Evolutionary conservation across 2,888 invertebrate species (phyloP), one percentile per base, ranked within the genome.

Genomic region (Plebejus melissa): DNA sequence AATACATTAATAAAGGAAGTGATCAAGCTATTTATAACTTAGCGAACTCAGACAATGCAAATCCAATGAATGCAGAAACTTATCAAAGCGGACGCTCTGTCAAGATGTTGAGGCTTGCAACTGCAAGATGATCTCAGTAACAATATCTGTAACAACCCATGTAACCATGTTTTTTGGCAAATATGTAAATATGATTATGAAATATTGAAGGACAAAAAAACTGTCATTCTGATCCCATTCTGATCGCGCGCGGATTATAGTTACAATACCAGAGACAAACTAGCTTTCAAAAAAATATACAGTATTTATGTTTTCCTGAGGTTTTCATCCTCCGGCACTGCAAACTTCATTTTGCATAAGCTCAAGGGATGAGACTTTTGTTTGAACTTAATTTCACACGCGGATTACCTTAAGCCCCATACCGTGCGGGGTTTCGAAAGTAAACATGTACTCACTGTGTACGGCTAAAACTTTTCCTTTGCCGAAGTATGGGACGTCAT

Each of bases 1-100:
- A 81, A 70, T 81, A 80, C 74, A 78, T 81, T 2, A 80, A 79
- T 36, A 80, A 82, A 79, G 80, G 81, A 2, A 78, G 77, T n/a
- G 81, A 80, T 28, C 76, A 77, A 76, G 81, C 80, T 57, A 78
- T 79, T 70, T 80, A 77, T 72, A 77, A 80, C 22, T 65, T 75
- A 46, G 71, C 70, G 76, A 78, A 76, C 54, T 22, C 76, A 54
- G 78, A 76, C n/a, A 1, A 16, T 28, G 54, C 75, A 5, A 78
- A 79, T 75, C 78, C 78, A 58, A 69, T 78, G 69, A 76, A 81
- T 76, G 80, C 79, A 76, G 77, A 76, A 75, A 76, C 74, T 4
- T 81, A 74, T 78, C 77, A 78, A 75, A 70, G 76, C 36, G 72
- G 76, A 22, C 71, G 22, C 22, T 22, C 22, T 22, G 22, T 22